Evolutionary conservation across 2,797 vertebrate genomes (phyloP), one percentile per base, ranked within the genome.

Genomic region (Selene dorsalis): DNA sequence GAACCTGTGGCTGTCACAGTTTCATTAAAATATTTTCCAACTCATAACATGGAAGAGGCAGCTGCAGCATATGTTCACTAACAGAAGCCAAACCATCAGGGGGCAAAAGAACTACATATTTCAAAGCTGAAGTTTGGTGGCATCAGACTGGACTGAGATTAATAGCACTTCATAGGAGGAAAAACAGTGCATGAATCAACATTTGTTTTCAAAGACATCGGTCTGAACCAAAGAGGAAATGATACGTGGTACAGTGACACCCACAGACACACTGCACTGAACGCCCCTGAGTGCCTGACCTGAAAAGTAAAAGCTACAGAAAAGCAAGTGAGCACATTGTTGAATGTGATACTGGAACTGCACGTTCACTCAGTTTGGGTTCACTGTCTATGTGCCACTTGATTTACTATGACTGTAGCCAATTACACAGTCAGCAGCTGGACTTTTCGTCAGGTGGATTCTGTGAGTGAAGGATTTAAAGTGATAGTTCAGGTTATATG

Each of bases 81-180:
- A 56, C 41, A 57, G 61, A 80, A 69, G 59, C 64, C 68, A 82
- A 73, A 70, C 57, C 68, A 73, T 75, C 57, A 62, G 55, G 8
- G 57, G 52, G 41, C 39, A 66, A 79, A 80, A 72, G 28, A 75
- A 73, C 55, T 73, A 6, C 68, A 69, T 56, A 76, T 76, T 75
- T 80, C 45, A 63, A 4, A 22, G 41, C 47, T 64, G 56, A 79
- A 1, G n/a, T 85, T 66, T 64, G 62, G 69, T 75, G 74, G 65
- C 77, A 62, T 84, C 56, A 39, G 52, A 72, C 48, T 22, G 22
- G 74, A 68, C 20, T 26, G 52, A 62, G 72, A 85, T 78, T 82
- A 76, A 80, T 70, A 16, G 47, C 65, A 22, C 53, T 60, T 56
- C 71, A 55, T 55, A 38, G 71, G 39, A 69, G 43, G 35, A 20